These are phyloP conservation scores for Cygnus olor DNA, from an alignment of 2,797 vertebrate genomes.

Conservation along the genomic window DNA sequence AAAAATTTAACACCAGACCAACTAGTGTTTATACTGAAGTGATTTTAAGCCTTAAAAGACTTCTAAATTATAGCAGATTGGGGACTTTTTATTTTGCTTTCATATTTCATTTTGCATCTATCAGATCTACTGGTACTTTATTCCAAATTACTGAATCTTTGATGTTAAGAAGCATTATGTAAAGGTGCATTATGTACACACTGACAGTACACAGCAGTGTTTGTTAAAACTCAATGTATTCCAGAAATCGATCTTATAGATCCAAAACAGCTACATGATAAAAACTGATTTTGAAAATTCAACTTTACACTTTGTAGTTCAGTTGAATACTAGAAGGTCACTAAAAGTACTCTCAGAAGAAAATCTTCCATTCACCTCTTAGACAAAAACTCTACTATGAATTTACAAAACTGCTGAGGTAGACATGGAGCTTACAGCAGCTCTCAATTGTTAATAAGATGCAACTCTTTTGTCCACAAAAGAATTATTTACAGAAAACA, in stretches of 20 bases:
- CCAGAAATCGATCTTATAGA: rapidly evolving
- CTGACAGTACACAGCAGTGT: background rate
- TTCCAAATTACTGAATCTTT: background rate
- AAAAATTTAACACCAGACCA: background rate
- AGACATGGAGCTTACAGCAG: background rate
- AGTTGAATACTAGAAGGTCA: background rate
- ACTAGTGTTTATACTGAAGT: background rate
- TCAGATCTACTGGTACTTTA: background rate
- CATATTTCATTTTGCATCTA: background rate
- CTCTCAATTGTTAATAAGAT: background rate
- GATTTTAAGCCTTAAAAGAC: background rate
- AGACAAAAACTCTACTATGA: background rate
- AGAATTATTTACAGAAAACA: background rate
- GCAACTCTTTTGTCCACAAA: background rate
- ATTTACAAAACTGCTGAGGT: background rate
- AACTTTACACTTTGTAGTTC: background rate
- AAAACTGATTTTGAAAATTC: background rate
- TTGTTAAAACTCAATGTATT: background rate
- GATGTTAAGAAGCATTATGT: background rate
- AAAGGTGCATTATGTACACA: background rate
- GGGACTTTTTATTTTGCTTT: background rate
- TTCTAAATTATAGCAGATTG: background rate
- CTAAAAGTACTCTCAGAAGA: background rate
- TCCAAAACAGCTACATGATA: background rate
- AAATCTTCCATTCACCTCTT: background rate